Conservation (phyloP, 1,140 invertebrate species). For the Lithobius niger region DNA sequence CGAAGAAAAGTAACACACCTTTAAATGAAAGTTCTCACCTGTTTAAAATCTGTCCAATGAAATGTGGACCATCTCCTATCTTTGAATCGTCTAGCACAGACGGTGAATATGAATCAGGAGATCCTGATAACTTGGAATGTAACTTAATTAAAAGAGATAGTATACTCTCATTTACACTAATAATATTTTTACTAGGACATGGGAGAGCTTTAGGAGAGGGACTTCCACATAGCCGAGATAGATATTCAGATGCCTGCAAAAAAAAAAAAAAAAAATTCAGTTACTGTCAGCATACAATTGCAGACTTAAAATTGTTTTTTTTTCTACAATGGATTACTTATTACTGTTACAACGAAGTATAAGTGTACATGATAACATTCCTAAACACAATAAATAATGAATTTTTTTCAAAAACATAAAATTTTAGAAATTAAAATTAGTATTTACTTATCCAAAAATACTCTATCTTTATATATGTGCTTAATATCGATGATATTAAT, state of each 20-base stretch:
- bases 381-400: too few species aligned
- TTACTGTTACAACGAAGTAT: too few species aligned
- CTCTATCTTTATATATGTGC: too few species aligned
- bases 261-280: neutral
- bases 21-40: too few species aligned
- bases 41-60: slow-evolving; percentile 54
- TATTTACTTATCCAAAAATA: too few species aligned
- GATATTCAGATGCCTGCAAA: neutral
- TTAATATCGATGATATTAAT: too few species aligned
- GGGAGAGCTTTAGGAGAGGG: slow-evolving; percentile 4
- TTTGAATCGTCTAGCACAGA: slow-evolving; percentile 27
- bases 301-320: too few species aligned
- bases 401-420: too few species aligned
- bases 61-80: slow-evolving; percentile 78
- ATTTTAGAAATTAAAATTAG: too few species aligned
- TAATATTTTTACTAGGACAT: neutral
- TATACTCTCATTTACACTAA: slow-evolving; percentile 63
- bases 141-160: slow-evolving; percentile 79
- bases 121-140: slow-evolving; percentile 76
- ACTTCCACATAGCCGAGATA: neutral
- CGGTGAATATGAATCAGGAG: slow-evolving; percentile 58
- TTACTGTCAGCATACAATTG: neutral
- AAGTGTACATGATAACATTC: too few species aligned
- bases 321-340: too few species aligned
- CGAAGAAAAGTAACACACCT: too few species aligned